A percentile compares a stretch with the other conserved stretches of the same genome.
phyloP scores from a whole-genome alignment of 64 coral and sea anemone species.

The Montipora cactus region DNA sequence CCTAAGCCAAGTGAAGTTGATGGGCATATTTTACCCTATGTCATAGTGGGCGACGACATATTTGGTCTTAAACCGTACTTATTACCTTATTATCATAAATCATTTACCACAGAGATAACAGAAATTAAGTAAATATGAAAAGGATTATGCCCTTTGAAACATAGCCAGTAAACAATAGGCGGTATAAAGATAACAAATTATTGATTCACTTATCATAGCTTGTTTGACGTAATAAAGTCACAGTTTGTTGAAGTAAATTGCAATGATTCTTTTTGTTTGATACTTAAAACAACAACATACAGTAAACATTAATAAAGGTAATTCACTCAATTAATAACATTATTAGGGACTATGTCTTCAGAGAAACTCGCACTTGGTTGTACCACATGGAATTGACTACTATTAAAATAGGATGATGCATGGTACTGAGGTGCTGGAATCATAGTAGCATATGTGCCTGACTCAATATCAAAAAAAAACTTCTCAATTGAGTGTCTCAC shows the following conservation, averaged over 20 bases:
- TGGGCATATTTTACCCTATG: constrained; percentile 38
- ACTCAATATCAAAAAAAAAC: constrained; percentile 67
- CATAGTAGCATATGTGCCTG: constrained; percentile 25
- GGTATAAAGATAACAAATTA: constrained; percentile 19
- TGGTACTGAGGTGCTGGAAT: constrained; percentile 31
- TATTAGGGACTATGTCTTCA: constrained; percentile 22
- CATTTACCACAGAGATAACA: neutral
- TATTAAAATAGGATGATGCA: neutral
- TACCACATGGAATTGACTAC: constrained; percentile 15
- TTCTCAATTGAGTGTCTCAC: constrained; percentile 65
- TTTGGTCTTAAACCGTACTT: constrained; percentile 53
- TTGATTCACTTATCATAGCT: constrained; percentile 9
- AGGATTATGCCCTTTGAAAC: constrained; percentile 46
- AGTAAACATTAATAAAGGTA: constrained; percentile 35
- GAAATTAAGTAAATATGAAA: neutral
- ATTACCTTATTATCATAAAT: neutral
- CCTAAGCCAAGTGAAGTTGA: constrained; percentile 35
- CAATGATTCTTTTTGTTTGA: too few relatives aligned
- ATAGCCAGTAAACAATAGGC: constrained; percentile 23
- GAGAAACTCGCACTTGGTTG: constrained; percentile 45
- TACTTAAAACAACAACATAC: neutral
- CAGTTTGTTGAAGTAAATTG: constrained; percentile 7
- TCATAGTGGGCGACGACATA: constrained; percentile 56
- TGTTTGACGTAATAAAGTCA: constrained; percentile 51
- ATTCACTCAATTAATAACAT: constrained; percentile 2